These are phyloP conservation scores for Brachionus angularis DNA, from an alignment of 1,140 invertebrate genomes.

Conservation along the genomic window DNA sequence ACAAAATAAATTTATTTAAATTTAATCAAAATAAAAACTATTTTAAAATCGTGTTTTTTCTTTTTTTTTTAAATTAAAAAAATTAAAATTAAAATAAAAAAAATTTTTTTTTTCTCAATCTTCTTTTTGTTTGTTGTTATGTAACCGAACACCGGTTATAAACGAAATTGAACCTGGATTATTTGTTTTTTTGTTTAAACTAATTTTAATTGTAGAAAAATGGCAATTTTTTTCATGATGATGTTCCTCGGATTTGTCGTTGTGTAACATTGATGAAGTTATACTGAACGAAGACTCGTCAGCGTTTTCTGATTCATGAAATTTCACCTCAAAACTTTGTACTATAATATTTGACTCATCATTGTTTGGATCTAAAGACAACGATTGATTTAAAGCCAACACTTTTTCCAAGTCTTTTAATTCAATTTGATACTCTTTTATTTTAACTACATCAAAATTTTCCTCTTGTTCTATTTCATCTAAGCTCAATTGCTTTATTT, in stretches of 20 bases:
- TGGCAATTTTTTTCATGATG: too few relatives aligned
- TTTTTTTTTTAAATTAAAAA: background rate
- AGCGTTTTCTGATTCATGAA: slow-evolving; percentile 11
- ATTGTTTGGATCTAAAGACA: background rate
- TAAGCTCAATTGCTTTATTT: background rate
- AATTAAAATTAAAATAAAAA: background rate
- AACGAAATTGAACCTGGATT: slow-evolving; percentile 1
- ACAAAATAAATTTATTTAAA: background rate
- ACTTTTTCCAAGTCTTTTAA: background rate
- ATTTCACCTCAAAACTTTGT: background rate
- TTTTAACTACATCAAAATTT: background rate
- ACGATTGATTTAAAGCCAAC: background rate
- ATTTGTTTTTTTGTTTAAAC: background rate
- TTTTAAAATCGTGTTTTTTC: background rate
- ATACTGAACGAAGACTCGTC: background rate
- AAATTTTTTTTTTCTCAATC: background rate
- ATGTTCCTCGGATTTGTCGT: background rate
- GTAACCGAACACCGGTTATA: too few relatives aligned
- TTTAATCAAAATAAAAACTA: background rate
- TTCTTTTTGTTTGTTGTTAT: too few relatives aligned
- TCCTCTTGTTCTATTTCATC: background rate
- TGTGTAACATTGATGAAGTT: background rate
- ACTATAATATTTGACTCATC: background rate
- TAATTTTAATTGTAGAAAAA: slow-evolving; percentile 18
- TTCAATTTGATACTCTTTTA: slow-evolving; percentile 11